Percentiles rank a stretch among this genome's conserved stretches.
These are phyloP conservation scores for Chaetops frenatus DNA, from an alignment of 2,113 vertebrate genomes.

Conservation along the genomic window DNA sequence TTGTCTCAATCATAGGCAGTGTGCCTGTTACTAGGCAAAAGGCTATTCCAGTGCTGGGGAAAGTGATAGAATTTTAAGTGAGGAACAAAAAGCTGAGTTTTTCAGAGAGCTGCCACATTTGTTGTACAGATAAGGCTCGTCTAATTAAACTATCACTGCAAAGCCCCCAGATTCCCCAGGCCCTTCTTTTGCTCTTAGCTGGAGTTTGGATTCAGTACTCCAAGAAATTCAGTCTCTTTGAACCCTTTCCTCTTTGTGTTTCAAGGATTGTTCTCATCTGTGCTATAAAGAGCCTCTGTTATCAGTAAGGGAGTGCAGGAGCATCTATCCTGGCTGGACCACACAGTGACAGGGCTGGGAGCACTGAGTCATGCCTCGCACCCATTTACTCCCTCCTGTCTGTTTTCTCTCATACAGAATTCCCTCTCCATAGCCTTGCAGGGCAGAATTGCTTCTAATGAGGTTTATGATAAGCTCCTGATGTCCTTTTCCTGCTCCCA, in stretches of 20 bases:
- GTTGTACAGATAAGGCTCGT: constrained; percentile 33
- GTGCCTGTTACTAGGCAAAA: neutral
- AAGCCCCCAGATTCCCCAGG: constrained; percentile 11
- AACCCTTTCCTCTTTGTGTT: constrained; percentile 22
- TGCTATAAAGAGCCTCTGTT: constrained; percentile 1
- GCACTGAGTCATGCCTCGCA: neutral
- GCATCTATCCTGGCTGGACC: constrained; percentile 21
- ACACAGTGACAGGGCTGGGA: neutral
- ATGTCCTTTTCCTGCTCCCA: constrained; percentile 28
- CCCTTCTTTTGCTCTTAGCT: constrained; percentile 58
- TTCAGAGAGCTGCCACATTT: constrained; percentile 15
- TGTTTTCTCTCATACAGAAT: neutral
- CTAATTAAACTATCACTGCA: constrained; percentile 53
- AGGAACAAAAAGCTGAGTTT: constrained; percentile 16
- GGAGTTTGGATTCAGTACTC: constrained; percentile 14
- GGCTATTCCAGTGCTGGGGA: neutral
- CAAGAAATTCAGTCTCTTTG: constrained; percentile 31
- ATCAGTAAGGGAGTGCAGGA: neutral
- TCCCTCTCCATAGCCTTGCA: neutral
- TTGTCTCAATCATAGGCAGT: neutral
- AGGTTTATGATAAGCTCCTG: constrained; percentile 35
- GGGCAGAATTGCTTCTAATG: constrained; percentile 22
- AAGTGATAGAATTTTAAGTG: neutral
- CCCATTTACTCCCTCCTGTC: neutral
- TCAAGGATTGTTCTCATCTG: constrained; percentile 48